A percentile compares a stretch with the other conserved stretches of the same genome.
Evolutionary conservation across 2,888 invertebrate genomes (phyloP).

Genomic region (Cataglyphis livida): DNA sequence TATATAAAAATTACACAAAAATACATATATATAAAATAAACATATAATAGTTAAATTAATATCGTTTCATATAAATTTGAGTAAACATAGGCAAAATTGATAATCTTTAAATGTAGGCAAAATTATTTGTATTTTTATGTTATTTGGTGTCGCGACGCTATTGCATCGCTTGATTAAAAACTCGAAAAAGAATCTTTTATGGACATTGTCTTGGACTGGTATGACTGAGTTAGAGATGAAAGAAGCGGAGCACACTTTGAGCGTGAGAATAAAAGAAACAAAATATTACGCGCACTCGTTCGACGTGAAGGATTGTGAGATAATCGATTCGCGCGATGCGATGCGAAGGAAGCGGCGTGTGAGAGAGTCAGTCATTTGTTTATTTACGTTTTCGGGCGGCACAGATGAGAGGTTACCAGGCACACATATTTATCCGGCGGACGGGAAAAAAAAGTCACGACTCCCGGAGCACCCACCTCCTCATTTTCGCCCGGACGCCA

Average conservation of each 20-base stretch:
- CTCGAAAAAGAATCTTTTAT: neutral
- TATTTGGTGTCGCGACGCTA: no score
- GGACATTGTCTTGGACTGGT: neutral
- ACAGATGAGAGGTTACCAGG: constrained; percentile 64
- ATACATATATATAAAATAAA: neutral
- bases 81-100: no score
- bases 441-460: constrained; percentile 66
- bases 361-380: constrained; percentile 57
- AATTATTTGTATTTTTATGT: no score
- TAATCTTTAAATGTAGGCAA: no score
- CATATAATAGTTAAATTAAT: neutral
- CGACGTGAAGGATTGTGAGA: neutral
- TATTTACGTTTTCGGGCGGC: constrained; percentile 69
- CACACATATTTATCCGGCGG: constrained; percentile 22
- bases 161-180: no score
- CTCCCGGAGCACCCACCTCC: constrained; percentile 62
- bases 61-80: neutral
- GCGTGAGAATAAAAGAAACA: neutral
- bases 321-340: neutral
- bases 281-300: no score
- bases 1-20: neutral
- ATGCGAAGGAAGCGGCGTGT: neutral
- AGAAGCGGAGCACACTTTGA: neutral
- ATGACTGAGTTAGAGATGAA: neutral
- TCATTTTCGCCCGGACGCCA: constrained; percentile 59